These are phyloP conservation scores for Buceros bicornis DNA, from an alignment of 2,797 vertebrate genomes.

Conservation along the genomic window DNA sequence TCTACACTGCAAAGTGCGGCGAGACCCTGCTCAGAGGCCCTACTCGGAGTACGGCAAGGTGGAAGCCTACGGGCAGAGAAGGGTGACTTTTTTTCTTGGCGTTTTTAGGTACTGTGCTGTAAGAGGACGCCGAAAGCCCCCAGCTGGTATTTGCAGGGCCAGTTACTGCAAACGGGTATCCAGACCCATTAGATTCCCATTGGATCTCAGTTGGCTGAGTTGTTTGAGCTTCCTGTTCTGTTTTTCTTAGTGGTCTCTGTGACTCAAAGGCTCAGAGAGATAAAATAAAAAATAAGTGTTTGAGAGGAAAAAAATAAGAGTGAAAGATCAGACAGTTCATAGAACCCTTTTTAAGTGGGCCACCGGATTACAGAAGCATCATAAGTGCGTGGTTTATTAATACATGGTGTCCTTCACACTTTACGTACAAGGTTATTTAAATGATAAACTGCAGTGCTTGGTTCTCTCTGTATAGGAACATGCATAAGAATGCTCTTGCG, in stretches of 20 bases:
- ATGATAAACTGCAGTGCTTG: neutral
- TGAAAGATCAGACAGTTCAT: neutral
- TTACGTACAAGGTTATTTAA: neutral
- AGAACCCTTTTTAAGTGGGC: neutral
- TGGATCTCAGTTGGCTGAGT: neutral
- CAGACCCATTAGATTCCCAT: neutral
- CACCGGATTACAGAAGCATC: neutral
- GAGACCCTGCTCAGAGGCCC: neutral
- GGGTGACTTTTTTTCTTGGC: neutral
- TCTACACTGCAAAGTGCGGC: fast-evolving
- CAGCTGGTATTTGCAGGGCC: neutral
- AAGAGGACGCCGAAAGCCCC: neutral
- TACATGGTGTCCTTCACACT: neutral
- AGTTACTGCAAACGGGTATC: neutral
- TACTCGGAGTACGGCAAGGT: neutral
- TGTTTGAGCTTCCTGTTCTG: neutral
- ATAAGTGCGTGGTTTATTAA: neutral
- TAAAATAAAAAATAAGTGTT: neutral
- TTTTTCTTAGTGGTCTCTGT: neutral
- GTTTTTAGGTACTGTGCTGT: neutral
- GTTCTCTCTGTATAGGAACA: neutral
- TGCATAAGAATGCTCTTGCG: neutral
- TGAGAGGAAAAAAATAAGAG: neutral
- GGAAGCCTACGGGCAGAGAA: neutral
- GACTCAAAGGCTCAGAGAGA: neutral